Conservation (phyloP, 2,888 invertebrate genomes). For the Ischnura elegans region DNA sequence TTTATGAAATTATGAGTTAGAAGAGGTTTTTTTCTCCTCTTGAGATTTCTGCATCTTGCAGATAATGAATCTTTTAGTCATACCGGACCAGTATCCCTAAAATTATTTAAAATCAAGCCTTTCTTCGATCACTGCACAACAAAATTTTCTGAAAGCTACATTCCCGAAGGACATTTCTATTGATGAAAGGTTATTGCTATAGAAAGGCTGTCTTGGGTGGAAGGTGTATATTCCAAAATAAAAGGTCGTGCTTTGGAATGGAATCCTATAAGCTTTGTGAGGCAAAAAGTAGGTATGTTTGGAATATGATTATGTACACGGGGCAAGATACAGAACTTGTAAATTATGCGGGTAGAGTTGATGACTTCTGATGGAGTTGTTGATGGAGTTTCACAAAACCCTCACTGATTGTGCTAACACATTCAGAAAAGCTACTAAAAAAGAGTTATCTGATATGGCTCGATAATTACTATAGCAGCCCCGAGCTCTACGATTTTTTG, state of each 20-base stretch:
- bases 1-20: too few species aligned
- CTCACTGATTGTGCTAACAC: neutral
- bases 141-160: too few species aligned
- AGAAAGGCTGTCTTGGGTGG: constrained; percentile 36
- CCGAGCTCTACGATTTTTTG: neutral
- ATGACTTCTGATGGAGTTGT: too few species aligned
- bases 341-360: neutral
- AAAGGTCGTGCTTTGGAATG: neutral
- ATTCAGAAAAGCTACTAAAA: constrained; percentile 2
- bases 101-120: too few species aligned
- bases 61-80: constrained; percentile 17
- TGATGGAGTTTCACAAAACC: constrained; percentile 24
- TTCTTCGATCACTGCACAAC: too few species aligned
- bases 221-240: constrained; percentile 13
- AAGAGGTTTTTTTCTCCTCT: too few species aligned
- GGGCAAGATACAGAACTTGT: neutral
- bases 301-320: neutral
- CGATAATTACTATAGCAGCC: constrained; percentile 5
- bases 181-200: too few species aligned
- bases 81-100: neutral
- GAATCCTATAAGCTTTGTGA: too few species aligned
- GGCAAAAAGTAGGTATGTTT: too few species aligned
- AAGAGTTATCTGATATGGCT: constrained; percentile 15
- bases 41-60: constrained; percentile 28
- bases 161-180: too few species aligned